phyloP scores from a whole-genome alignment of 2,888 invertebrate species.

The Parascotia fuliginaria region DNA sequence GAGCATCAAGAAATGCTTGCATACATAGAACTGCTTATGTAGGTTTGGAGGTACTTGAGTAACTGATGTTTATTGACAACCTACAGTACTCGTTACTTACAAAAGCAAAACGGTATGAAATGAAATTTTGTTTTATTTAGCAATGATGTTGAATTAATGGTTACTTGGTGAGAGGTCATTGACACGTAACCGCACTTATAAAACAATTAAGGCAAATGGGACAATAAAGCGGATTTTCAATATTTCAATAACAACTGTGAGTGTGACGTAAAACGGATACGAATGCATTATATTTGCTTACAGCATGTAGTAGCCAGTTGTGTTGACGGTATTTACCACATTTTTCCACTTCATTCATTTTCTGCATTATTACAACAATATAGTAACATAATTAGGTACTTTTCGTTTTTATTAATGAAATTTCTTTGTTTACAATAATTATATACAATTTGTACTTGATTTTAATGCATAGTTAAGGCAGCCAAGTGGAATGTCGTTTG shows the following conservation, averaged over 20 bases:
- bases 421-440: neutral
- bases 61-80: neutral
- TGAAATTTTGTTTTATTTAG: conserved; percentile 5
- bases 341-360: no score
- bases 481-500: conserved; percentile 25
- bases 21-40: no score
- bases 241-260: conserved; percentile 42
- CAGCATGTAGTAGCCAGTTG: conserved; percentile 17
- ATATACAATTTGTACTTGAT: neutral
- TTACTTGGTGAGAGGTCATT: conserved; percentile 46
- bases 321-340: neutral
- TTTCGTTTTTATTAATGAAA: neutral
- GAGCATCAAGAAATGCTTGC: neutral
- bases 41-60: neutral
- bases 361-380: neutral
- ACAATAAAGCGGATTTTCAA: conserved; percentile 52
- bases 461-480: conserved; percentile 20
- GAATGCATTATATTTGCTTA: conserved; percentile 21
- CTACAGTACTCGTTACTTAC: no score
- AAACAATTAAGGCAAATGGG: conserved; percentile 61
- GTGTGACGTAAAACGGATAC: conserved; percentile 41
- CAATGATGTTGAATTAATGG: conserved; percentile 24
- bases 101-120: conserved; percentile 6
- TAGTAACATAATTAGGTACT: neutral
- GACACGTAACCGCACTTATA: conserved; percentile 51